phyloP scores from a whole-genome alignment of 1,140 invertebrate genomes.

The Theocolax elegans region DNA sequence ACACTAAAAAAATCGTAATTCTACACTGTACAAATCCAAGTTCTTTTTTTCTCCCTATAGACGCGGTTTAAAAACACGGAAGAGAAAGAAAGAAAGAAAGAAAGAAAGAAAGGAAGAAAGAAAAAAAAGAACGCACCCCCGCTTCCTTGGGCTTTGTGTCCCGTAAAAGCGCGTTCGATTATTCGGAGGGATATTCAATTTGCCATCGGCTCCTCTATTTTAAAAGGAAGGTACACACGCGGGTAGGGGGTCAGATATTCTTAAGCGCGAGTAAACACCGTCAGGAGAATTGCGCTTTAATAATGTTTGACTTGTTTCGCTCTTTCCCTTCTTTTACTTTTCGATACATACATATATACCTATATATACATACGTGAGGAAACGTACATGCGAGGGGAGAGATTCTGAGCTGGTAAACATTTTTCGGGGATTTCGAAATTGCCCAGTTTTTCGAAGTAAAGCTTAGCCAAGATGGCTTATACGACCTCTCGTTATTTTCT shows the following conservation, averaged over 20 bases:
- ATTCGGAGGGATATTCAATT: slow-evolving; percentile 18
- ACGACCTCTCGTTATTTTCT: slow-evolving; percentile 22
- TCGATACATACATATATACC: too few relatives aligned
- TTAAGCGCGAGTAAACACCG: neutral
- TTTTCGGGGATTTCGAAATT: slow-evolving; percentile 23
- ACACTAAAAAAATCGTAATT: slow-evolving; percentile 12
- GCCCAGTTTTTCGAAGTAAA: too few relatives aligned
- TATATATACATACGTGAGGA: too few relatives aligned
- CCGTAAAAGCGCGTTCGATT: neutral
- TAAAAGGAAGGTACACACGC: too few relatives aligned
- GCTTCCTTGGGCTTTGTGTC: neutral
- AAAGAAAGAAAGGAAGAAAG: too few relatives aligned
- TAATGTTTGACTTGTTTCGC: slow-evolving; percentile 39
- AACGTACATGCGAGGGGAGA: too few relatives aligned
- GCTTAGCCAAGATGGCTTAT: too few relatives aligned
- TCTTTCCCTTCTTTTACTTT: neutral
- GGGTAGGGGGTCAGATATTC: too few relatives aligned
- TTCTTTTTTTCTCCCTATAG: neutral
- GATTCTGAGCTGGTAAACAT: slow-evolving; percentile 6
- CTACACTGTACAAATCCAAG: neutral
- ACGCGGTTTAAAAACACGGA: too few relatives aligned
- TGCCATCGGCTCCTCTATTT: neutral
- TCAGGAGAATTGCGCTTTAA: slow-evolving; percentile 27
- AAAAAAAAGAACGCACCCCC: neutral
- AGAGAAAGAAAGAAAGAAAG: neutral